Conservation (phyloP, 1,140 invertebrate species). For the Neomicropteryx cornuta region DNA sequence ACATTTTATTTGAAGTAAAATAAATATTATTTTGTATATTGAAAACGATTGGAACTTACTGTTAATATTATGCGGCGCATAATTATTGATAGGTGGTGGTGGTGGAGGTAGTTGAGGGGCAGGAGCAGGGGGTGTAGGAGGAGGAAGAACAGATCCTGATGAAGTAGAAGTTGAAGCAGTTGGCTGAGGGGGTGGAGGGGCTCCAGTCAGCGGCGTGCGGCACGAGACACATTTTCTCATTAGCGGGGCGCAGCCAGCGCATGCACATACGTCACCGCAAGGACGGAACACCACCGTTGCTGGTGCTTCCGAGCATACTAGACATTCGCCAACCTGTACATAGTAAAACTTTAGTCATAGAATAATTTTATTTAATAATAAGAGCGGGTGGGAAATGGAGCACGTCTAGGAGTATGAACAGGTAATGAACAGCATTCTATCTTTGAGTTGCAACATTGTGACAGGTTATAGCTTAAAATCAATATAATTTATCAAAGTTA, state of each 20-base stretch:
- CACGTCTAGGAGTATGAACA: too few species aligned
- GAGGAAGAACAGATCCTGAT: background rate
- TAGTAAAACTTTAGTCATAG: too few species aligned
- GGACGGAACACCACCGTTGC: constrained; percentile 86
- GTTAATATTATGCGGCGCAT: constrained; percentile 20
- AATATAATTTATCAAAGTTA: too few species aligned
- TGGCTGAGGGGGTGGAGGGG: constrained; percentile 46
- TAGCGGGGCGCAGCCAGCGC: constrained; percentile 80
- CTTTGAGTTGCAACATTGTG: too few species aligned
- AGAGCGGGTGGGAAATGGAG: too few species aligned
- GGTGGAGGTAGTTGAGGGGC: constrained; percentile 1
- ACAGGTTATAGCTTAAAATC: too few species aligned
- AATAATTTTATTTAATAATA: too few species aligned
- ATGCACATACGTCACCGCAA: constrained; percentile 92
- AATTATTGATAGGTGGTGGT: constrained; percentile 11
- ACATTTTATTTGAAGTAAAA: too few species aligned
- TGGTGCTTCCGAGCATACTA: constrained; percentile 90
- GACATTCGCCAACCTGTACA: constrained; percentile 85
- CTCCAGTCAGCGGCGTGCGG: constrained; percentile 74
- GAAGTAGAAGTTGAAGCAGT: constrained; percentile 6
- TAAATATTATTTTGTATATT: too few species aligned
- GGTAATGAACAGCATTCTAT: too few species aligned
- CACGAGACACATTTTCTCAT: constrained; percentile 97
- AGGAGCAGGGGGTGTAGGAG: constrained; percentile 1
- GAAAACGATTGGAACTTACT: constrained; percentile 14